Conservation (phyloP, 1,140 invertebrate genomes). For the Contarinia nasturtii region DNA sequence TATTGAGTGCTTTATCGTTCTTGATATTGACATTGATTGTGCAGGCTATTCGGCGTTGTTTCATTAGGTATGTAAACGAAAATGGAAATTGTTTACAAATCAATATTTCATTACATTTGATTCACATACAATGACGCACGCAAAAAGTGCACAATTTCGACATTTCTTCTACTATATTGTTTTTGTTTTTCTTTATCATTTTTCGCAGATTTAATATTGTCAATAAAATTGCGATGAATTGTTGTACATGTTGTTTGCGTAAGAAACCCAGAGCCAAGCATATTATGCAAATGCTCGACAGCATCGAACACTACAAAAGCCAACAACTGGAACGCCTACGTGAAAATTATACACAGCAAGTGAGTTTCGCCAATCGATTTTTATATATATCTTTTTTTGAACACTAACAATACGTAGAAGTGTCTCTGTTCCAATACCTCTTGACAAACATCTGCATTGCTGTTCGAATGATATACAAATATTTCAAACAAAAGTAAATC, state of each 20-base stretch:
- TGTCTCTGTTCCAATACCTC: conserved; percentile 5
- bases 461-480: too few species aligned
- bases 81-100: too few species aligned
- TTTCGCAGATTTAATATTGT: conserved; percentile 36
- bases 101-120: too few species aligned
- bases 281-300: conserved; percentile 70
- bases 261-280: conserved; percentile 55
- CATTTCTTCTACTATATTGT: not conserved
- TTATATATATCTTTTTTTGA: too few species aligned
- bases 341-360: conserved; percentile 82
- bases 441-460: not conserved
- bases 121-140: too few species aligned
- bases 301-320: conserved; percentile 75
- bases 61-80: conserved; percentile 42
- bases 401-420: too few species aligned
- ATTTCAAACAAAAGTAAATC: not conserved
- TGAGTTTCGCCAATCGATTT: conserved; percentile 27
- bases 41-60: conserved; percentile 49
- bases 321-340: conserved; percentile 70
- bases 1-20: conserved; percentile 56
- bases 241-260: conserved; percentile 45
- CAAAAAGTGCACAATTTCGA: too few species aligned
- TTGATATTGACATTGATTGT: conserved; percentile 56
- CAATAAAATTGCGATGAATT: conserved; percentile 31
- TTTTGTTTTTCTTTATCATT: not conserved